Percentiles rank a stretch among this genome's conserved stretches.
Conservation (phyloP, 2,113 vertebrate species). For the Bucco capensis region DNA sequence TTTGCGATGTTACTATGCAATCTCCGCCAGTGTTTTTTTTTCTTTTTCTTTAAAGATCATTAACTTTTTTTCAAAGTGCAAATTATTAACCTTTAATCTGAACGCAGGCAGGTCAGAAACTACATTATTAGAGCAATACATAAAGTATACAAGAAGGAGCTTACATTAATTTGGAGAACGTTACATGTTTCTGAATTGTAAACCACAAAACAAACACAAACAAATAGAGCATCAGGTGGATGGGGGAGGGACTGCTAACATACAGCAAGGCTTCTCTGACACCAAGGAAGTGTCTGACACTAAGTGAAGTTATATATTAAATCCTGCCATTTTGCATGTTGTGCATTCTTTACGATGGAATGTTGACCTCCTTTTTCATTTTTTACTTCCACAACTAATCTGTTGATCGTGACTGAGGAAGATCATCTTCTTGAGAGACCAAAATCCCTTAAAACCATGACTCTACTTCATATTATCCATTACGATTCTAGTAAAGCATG, state of each 20-base stretch:
- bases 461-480: background rate
- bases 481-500: conserved; percentile 92
- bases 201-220: conserved; percentile 57
- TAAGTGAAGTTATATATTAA: background rate
- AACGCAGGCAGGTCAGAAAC: conserved; percentile 26
- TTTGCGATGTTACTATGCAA: background rate
- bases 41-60: conserved; percentile 4
- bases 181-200: conserved; percentile 16
- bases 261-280: conserved; percentile 33
- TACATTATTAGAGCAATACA: conserved; percentile 52
- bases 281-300: background rate
- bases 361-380: conserved; percentile 1
- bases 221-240: conserved; percentile 43
- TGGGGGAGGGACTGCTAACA: background rate
- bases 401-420: background rate
- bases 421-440: background rate
- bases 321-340: background rate
- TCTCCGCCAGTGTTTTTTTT: background rate
- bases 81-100: conserved; percentile 28
- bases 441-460: background rate
- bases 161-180: conserved; percentile 17
- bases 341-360: conserved; percentile 50
- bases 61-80: conserved; percentile 37
- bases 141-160: conserved; percentile 32
- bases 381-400: conserved; percentile 34